Base-by-base conservation (phyloP, 2,113 vertebrate genomes). In the Rhegmatorhina hoffmannsi region DNA sequence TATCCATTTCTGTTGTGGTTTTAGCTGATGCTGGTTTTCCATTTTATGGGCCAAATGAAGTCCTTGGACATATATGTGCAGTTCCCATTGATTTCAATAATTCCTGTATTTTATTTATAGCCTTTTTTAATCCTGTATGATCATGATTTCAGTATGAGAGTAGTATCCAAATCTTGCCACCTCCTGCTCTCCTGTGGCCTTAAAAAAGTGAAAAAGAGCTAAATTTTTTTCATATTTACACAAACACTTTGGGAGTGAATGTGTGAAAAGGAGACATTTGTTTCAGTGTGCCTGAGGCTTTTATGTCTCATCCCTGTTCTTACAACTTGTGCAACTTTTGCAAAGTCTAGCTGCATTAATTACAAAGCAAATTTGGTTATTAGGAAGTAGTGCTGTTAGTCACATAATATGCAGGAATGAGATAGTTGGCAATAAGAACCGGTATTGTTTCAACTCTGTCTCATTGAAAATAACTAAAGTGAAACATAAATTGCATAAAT, bases 21-120 rank as follows among this genome's bases (percentile, higher is more conserved):
- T 84, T 60, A 87, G 89, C 72, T 88, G 79, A 89, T 92, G 75
- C 72, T 90, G 64, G 17, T 94, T 96, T 95, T 95, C 94, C 76
- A 52, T 87, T 94, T 91, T 83, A 63, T 56, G 59, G 87, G 55
- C 89, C 91, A 95, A 70, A 79, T 76, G 46, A 80, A 89, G 68
- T 89, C 84, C 64, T 90, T 90, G 86, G 64, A 89, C 74, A 31
- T 43, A 25, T 81, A n/a, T 55, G 28, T 78, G 86, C 38, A 79
- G 33, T 80, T 85, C 68, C 20, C 34, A 63, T 84, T 90, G 70
- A 83, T 43, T 92, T 95, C n/a, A 93, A 7, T 94, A 46, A 73
- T 77, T 56, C 74, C 20, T 53, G 11, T 80, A 46, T 77, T 93
- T 90, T 86, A 81, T 77, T 89, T 78, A 78, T 70, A 67, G 44